phyloP scores from a whole-genome alignment of 2,888 invertebrate species.

The Drosophila parthenogenetica region DNA sequence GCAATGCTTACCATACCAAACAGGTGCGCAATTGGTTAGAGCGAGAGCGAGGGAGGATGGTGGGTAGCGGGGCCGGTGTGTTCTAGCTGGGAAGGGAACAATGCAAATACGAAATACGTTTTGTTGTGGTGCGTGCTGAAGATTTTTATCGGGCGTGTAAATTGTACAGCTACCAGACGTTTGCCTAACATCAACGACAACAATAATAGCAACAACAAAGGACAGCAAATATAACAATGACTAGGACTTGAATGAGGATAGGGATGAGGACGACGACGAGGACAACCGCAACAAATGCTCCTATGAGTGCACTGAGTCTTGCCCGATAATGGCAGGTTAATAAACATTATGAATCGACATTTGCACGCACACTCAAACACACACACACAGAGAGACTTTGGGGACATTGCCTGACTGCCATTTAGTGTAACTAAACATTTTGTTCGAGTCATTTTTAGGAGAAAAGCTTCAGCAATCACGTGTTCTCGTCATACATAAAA shows the following conservation, averaged over 20 bases:
- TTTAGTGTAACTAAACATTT: conserved; percentile 4
- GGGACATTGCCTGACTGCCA: conserved; percentile 7
- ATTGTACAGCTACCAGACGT: conserved; percentile 53
- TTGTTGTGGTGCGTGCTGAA: conserved; percentile 70
- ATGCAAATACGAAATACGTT: conserved; percentile 57
- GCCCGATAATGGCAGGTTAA: conserved; percentile 73
- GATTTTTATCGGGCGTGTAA: conserved; percentile 71
- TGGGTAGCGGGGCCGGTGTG: no score
- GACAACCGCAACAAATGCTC: conserved; percentile 1
- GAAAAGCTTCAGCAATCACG: conserved; percentile 28
- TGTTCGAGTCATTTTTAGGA: conserved; percentile 4
- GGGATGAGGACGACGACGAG: not conserved
- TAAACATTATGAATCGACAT: conserved; percentile 72
- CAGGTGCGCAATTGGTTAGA: conserved; percentile 1
- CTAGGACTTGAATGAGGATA: not conserved
- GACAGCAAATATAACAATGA: not conserved
- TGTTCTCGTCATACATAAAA: conserved; percentile 22
- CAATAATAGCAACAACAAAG: not conserved
- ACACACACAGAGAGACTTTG: conserved; percentile 6
- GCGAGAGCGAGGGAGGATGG: not conserved
- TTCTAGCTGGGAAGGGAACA: conserved; percentile 23
- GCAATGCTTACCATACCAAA: conserved; percentile 28
- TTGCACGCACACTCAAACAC: conserved; percentile 30
- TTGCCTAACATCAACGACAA: conserved; percentile 34
- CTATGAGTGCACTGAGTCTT: conserved; percentile 47